Evolutionary conservation across 1,140 invertebrate genomes (phyloP).

Genomic region (Trichonephila clavata): DNA sequence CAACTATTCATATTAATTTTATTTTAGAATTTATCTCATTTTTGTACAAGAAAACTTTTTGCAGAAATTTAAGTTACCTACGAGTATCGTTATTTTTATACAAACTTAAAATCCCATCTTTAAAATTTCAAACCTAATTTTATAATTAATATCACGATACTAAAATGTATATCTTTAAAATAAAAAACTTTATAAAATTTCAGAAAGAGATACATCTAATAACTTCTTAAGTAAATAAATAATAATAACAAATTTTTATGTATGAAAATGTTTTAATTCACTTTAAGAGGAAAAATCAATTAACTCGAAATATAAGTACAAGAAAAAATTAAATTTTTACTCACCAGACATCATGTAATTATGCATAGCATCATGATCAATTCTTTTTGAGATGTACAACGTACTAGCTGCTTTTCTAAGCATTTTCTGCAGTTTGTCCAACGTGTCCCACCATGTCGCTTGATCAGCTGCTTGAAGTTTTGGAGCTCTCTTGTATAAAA

Average conservation of each 20-base stretch:
- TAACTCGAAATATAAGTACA: not conserved
- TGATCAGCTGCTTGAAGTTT: slow-evolving; percentile 98
- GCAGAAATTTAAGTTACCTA: too few relatives aligned
- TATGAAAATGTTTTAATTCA: not conserved
- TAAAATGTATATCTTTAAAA: not conserved
- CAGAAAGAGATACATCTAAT: not conserved
- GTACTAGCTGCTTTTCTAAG: slow-evolving; percentile 94
- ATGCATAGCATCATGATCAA: slow-evolving; percentile 96
- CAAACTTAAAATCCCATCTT: too few relatives aligned
- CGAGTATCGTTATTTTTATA: too few relatives aligned
- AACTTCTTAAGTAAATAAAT: not conserved
- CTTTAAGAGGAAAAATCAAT: not conserved
- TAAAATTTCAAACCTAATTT: too few relatives aligned
- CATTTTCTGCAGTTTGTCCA: slow-evolving; percentile 96
- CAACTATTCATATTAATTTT: too few relatives aligned
- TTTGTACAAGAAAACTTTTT: too few relatives aligned
- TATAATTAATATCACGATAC: not conserved
- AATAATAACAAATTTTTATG: not conserved
- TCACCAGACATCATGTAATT: slow-evolving; percentile 99
- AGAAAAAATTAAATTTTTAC: slow-evolving; percentile 77
- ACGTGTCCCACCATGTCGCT: slow-evolving; percentile 97
- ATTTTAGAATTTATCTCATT: too few relatives aligned
- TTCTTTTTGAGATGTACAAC: slow-evolving; percentile 90
- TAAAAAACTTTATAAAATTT: not conserved
- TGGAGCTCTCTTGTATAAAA: slow-evolving; percentile 85